A percentile compares a stretch with the other conserved stretches of the same genome.
phyloP scores from a whole-genome alignment of 2,797 vertebrate genomes.

The Podarcis lilfordi region DNA sequence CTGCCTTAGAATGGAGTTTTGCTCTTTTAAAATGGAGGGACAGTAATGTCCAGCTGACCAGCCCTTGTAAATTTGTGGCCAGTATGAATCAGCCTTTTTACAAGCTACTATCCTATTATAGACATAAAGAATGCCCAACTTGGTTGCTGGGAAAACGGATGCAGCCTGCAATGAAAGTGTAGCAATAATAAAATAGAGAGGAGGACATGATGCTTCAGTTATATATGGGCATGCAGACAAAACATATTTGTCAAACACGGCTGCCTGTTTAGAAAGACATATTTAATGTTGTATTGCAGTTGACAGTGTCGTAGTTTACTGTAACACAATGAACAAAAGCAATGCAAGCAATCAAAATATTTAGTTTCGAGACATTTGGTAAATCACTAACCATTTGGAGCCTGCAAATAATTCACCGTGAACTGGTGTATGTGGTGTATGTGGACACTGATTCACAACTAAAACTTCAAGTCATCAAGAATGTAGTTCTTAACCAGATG shows the following conservation, averaged over 20 bases:
- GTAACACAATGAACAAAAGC: slow-evolving; percentile 52
- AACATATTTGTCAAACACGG: slow-evolving; percentile 54
- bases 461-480: neutral
- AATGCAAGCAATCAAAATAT: slow-evolving; percentile 52
- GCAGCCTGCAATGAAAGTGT: slow-evolving; percentile 36
- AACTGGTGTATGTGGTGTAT: neutral
- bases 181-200: neutral
- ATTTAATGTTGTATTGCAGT: slow-evolving; percentile 55
- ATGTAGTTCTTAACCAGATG: neutral
- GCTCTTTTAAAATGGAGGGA: too few species aligned
- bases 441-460: neutral
- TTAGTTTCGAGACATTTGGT: too few species aligned
- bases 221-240: slow-evolving; percentile 31
- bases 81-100: neutral
- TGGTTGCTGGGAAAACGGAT: slow-evolving; percentile 42
- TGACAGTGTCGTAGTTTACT: slow-evolving; percentile 54
- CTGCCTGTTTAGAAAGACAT: slow-evolving; percentile 44
- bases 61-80: too few species aligned
- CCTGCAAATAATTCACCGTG: too few species aligned
- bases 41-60: too few species aligned
- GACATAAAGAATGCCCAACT: neutral
- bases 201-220: slow-evolving; percentile 6
- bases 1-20: too few species aligned
- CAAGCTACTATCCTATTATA: slow-evolving; percentile 17
- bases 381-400: too few species aligned